Conservation (phyloP, 2,888 invertebrate species). For the Papilio gigon region DNA sequence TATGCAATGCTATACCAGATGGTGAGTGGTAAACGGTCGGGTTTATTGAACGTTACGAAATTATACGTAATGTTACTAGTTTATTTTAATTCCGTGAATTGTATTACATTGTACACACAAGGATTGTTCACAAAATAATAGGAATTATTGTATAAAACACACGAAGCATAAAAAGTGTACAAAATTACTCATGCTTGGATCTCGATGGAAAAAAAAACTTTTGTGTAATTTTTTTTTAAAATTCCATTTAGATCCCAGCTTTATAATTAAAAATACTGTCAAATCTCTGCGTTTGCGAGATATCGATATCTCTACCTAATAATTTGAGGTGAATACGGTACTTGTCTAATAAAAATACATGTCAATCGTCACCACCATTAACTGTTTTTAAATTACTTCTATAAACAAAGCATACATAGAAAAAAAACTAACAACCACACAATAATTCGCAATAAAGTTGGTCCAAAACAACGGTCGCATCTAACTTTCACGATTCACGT, state of each 20-base stretch:
- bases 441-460: background rate
- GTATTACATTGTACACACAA: background rate
- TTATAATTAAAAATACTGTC: no score
- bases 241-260: no score
- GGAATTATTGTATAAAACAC: no score
- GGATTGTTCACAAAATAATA: background rate
- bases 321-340: no score
- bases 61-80: background rate
- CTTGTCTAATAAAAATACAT: no score
- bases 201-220: no score
- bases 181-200: no score
- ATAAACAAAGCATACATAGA: background rate
- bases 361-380: no score
- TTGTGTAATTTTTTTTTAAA: no score
- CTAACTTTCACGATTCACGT: constrained; percentile 39
- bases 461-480: constrained; percentile 24
- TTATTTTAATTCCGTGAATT: constrained; percentile 2
- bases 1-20: constrained; percentile 4
- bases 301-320: no score
- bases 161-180: no score
- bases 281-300: no score
- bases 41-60: constrained; percentile 11
- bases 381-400: background rate
- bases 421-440: background rate
- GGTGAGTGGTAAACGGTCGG: background rate